Percentiles rank a stretch among this genome's conserved stretches.
Conservation (phyloP, 2,113 vertebrate species). For the Fulmarus glacialis region DNA sequence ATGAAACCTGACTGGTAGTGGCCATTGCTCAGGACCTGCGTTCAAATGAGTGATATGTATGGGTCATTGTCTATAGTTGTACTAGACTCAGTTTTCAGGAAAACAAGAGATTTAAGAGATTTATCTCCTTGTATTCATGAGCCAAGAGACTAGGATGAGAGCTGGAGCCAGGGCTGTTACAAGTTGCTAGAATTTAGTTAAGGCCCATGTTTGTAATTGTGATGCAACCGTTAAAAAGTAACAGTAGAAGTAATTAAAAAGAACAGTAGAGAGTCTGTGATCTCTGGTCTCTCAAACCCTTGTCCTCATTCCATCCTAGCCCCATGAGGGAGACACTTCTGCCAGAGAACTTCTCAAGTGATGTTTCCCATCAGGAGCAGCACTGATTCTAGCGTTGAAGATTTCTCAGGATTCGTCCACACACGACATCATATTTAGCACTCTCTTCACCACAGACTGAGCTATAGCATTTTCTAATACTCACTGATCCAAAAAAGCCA, state of each 20-base stretch:
- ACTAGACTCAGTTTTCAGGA: neutral
- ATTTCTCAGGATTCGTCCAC: neutral
- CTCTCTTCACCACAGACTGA: accelerated
- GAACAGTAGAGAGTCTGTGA: too few species aligned
- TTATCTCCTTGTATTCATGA: neutral
- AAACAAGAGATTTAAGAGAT: neutral
- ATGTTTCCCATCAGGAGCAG: neutral
- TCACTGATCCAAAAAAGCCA: neutral
- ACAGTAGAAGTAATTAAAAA: neutral
- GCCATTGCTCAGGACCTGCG: neutral
- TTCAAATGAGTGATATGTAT: neutral
- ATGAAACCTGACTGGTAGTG: neutral
- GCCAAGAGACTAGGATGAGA: neutral
- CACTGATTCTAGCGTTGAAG: neutral
- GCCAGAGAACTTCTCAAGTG: neutral
- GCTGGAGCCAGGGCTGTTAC: neutral
- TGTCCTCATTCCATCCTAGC: neutral
- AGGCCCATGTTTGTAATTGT: neutral
- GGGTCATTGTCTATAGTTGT: neutral
- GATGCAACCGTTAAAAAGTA: neutral
- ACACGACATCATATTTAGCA: neutral
- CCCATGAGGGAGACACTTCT: neutral
- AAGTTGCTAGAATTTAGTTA: neutral
- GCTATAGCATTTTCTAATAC: neutral
- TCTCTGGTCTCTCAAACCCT: neutral